Base-by-base conservation (phyloP, 2,797 vertebrate genomes). In the Sebastes trivittatus region DNA sequence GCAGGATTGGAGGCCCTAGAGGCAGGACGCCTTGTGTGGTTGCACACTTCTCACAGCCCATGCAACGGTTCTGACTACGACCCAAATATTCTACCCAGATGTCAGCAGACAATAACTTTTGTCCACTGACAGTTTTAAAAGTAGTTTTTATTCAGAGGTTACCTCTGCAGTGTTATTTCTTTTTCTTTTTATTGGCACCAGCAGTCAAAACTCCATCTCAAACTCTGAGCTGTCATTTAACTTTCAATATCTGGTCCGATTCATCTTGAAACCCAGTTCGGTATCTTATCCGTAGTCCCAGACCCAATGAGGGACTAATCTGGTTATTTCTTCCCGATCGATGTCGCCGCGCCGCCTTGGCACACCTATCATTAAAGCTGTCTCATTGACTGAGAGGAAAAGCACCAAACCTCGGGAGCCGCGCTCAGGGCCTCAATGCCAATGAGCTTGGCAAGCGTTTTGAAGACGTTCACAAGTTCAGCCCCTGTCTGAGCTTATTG, bases 311-410 rank as follows among this genome's bases (percentile, higher is more conserved):
- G 80, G 77, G 77, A 77, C 84, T 93, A 92, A 94, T 94, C 89
- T 93, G 89, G 89, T 92, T 90, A 92, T 93, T 94, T 94, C 87
- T 88, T 78, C 59, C 64, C 62, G 22, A 94, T 92, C 91, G 78
- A 91, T 92, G 88, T 80, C 9, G 11, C 81, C 27, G 62, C 55
- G 11, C 70, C 66, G 68, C 82, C 77, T 74, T 87, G 87, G 79
- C 84, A 87, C 87, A 91, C 83, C 89, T 88, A 87, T 91, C 90
- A 89, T 92, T 92, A 90, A 66, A 76, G 79, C 74, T 85, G 87
- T 90, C 81, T 92, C 81, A 68, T 27, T 77, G 87, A 89, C 69
- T 81, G 80, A 78, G 65, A 80, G 83, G 80, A 78, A 81, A 87
- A 69, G 66, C 72, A 27, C 60, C 69, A 60, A 80, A 88, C 78